Evolutionary conservation across 2,888 invertebrate genomes (phyloP).

Genomic region (Acronicta alni): DNA sequence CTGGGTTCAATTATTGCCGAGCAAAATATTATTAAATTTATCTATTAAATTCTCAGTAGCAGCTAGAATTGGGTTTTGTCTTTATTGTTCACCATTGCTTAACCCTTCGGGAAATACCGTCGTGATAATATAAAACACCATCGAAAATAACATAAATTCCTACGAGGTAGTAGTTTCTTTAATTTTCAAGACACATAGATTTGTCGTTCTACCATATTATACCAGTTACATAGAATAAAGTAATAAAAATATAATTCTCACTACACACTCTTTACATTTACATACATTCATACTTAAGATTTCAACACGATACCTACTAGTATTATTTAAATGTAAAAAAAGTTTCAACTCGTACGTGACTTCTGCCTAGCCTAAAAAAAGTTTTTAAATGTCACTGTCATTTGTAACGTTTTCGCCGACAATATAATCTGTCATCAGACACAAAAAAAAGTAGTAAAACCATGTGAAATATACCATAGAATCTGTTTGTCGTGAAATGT

Average conservation of each 20-base stretch:
- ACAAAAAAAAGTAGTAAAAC: constrained; percentile 41
- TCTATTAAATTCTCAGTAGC: too few species aligned
- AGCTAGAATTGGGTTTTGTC: too few species aligned
- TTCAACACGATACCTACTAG: constrained; percentile 34
- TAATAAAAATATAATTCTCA: constrained; percentile 40
- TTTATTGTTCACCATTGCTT: too few species aligned
- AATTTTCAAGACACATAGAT: too few species aligned
- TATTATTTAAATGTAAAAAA: constrained; percentile 22
- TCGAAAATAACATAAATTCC: too few species aligned
- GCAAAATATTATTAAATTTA: too few species aligned
- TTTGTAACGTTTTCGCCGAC: constrained; percentile 32
- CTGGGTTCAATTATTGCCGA: too few species aligned
- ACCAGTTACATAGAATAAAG: constrained; percentile 22
- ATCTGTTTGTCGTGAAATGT: constrained; percentile 40
- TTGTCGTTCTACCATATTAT: too few species aligned
- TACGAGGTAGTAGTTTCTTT: too few species aligned
- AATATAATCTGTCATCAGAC: constrained; percentile 45
- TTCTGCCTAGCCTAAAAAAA: constrained; percentile 37
- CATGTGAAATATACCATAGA: constrained; percentile 33
- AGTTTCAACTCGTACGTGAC: constrained; percentile 34
- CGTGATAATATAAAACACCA: too few species aligned
- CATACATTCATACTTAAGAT: constrained; percentile 38
- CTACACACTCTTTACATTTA: constrained; percentile 37
- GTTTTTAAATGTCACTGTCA: constrained; percentile 32
- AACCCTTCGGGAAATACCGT: too few species aligned